Percentiles rank a stretch among this genome's conserved stretches.
phyloP scores from a whole-genome alignment of 2,113 vertebrate species.

The Ciconia maguari region DNA sequence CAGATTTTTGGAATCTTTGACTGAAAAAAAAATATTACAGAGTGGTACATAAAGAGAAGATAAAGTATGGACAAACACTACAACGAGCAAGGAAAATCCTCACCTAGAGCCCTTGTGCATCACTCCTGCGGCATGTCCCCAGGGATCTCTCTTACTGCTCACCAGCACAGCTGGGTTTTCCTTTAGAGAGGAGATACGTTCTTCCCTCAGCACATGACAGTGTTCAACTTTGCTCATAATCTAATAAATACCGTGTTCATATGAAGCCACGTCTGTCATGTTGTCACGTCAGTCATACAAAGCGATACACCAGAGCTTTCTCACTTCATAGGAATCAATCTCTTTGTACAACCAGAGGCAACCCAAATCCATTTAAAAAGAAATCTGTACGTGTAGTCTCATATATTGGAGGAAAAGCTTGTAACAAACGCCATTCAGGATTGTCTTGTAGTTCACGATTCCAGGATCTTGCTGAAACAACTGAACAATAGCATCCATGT shows the following conservation, averaged over 20 bases:
- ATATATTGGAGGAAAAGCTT: background rate
- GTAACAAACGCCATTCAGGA: background rate
- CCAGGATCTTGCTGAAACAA: background rate
- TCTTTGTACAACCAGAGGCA: conserved; percentile 34
- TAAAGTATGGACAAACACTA: background rate
- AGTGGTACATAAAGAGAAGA: background rate
- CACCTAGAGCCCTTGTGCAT: background rate
- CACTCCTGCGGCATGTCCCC: background rate
- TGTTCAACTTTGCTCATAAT: background rate
- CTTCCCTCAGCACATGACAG: background rate
- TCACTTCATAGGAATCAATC: conserved; percentile 20
- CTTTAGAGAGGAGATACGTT: background rate
- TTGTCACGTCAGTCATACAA: background rate
- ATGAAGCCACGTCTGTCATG: conserved; percentile 6
- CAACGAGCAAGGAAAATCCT: background rate
- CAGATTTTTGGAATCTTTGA: background rate
- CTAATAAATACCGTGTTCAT: conserved; percentile 14
- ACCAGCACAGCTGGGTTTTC: background rate
- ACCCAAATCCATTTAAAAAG: conserved; percentile 19
- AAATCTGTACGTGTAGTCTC: background rate
- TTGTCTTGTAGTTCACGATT: background rate
- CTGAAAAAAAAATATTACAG: background rate
- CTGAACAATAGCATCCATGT: background rate
- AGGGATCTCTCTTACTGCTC: background rate
- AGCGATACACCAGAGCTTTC: background rate